phyloP scores from a whole-genome alignment of 2,113 vertebrate species.

The Tyto alba region DNA sequence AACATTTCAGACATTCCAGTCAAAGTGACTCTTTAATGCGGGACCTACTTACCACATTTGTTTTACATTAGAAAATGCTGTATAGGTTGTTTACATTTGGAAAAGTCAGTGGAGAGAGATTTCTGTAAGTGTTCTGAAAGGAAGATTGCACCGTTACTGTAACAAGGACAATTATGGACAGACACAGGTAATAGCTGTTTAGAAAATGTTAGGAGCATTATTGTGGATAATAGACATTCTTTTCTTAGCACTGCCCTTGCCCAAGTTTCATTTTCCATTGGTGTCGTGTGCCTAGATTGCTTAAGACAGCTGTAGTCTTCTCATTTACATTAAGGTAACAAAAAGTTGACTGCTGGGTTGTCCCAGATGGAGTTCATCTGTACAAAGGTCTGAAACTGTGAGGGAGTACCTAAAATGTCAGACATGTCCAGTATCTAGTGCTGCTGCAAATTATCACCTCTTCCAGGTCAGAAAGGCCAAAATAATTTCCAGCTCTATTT shows the following conservation, averaged over 20 bases:
- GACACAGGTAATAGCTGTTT: conserved; percentile 33
- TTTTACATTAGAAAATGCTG: conserved; percentile 28
- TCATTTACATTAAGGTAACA: conserved; percentile 8
- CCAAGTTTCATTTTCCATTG: neutral
- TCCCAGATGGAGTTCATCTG: neutral
- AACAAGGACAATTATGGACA: conserved; percentile 10
- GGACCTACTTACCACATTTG: neutral
- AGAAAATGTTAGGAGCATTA: conserved; percentile 30
- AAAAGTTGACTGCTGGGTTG: conserved; percentile 3
- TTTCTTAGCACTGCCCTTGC: neutral
- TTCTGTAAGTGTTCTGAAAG: conserved; percentile 8
- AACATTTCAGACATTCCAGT: conserved; percentile 1
- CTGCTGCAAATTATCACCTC: conserved; percentile 51
- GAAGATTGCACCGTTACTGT: neutral
- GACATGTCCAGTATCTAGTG: neutral
- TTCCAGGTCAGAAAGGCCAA: conserved; percentile 60
- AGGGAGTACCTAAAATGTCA: conserved; percentile 50
- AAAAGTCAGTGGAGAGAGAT: conserved; percentile 2
- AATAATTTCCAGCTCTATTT: conserved; percentile 69
- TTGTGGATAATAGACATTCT: neutral
- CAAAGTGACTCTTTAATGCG: conserved; percentile 1
- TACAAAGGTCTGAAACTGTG: conserved; percentile 7
- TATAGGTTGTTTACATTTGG: conserved; percentile 38
- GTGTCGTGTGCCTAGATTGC: neutral
- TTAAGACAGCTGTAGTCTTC: neutral